Evolutionary conservation across 2,113 vertebrate species (phyloP).

Genomic region (Gavia stellata): DNA sequence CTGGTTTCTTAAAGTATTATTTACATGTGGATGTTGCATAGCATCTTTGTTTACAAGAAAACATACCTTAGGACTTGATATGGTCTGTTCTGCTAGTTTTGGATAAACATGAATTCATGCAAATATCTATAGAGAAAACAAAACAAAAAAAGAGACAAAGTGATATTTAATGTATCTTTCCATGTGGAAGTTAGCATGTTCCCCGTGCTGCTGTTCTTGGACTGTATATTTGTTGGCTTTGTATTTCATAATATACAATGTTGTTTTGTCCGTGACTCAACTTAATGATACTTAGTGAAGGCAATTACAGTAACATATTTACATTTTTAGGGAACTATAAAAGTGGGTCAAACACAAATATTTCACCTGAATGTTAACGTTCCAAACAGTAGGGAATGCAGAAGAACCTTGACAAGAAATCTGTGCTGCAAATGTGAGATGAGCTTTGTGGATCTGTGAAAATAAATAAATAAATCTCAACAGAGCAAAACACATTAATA

Average conservation of each 20-base stretch:
- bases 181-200: not conserved
- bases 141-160: not conserved
- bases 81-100: not conserved
- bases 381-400: not conserved
- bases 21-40: not conserved
- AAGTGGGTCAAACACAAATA: not conserved
- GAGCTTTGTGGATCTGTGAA: not conserved
- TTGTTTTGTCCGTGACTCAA: not conserved
- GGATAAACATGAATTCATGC: not conserved
- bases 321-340: not conserved
- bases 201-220: not conserved
- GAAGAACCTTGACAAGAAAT: not conserved
- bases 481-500: slow-evolving; percentile 21
- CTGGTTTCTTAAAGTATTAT: not conserved
- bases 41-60: not conserved
- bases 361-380: not conserved
- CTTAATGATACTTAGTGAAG: not conserved
- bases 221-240: not conserved
- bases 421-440: not conserved
- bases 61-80: not conserved
- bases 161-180: not conserved
- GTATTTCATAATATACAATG: not conserved
- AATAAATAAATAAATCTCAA: not conserved
- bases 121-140: not conserved
- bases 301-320: not conserved